Base-by-base conservation (phyloP, 2,797 vertebrate species). In the Myioborus melanocephalus region DNA sequence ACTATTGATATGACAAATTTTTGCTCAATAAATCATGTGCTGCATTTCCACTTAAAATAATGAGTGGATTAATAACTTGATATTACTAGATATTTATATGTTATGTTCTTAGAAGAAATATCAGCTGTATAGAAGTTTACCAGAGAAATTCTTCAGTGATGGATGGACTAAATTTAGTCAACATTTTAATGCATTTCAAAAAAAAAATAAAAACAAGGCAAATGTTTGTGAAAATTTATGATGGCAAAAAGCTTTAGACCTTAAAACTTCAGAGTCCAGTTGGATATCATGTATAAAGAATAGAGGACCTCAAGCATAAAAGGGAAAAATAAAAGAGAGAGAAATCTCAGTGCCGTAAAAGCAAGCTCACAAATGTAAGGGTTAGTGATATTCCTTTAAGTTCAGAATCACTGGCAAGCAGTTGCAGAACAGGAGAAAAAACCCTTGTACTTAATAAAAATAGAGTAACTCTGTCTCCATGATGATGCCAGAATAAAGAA, bases 291-390 rank as follows among this genome's bases (percentile, higher is more conserved):
- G 5, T 30, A 47, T 24, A 35, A 84, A 34, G 24, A 44, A 79
- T 2, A 19, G 27, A 44, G 41, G 2, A 47, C 30, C 14, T 72
- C 5, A 46, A 71, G 8, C 5, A 50, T 18, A 55, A 26, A 3
- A 44, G 5, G 11, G 10, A 0, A 9, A 18, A n/a, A 18, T 30
- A 35, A 56, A 41, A n/a, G 6, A 1, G 1, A 7, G 10, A 34
- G 8, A 37, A 77, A 46, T 47, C 8, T 43, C 55, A 39, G 14
- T 52, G 24, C 19, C 83, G 18, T 32, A n/a, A 81, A 66, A 64
- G 9, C 20, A 68, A 68, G 5, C 26, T 75, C 9, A 56, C 26
- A 63, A 56, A 53, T 52, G 68, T 56, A 87, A 9, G 10, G 15
- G 34, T 75, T 57, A 23, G 9, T 63, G 21, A 37, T 32, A 57